Evolutionary conservation across 23 tunicate species (phyloP).

Genomic region (Styela clava): DNA sequence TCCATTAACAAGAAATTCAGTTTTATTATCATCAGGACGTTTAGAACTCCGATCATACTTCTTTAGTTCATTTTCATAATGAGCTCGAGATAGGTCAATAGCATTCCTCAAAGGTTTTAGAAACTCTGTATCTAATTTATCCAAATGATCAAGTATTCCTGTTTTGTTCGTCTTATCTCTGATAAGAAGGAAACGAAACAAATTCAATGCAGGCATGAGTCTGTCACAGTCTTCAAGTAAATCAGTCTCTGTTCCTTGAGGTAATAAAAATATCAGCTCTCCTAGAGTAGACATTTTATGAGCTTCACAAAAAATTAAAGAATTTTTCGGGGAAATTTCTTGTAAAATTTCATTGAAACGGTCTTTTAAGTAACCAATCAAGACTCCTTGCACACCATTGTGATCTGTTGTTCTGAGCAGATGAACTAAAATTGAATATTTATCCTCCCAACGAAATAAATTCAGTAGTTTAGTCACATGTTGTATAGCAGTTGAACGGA

Average conservation of each 20-base stretch:
- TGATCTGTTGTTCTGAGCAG: constrained; percentile 31
- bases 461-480: constrained; percentile 31
- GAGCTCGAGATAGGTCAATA: constrained; percentile 57
- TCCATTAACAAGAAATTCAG: constrained; percentile 37
- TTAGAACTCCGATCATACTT: constrained; percentile 3
- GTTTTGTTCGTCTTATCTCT: constrained; percentile 52
- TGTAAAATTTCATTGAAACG: constrained; percentile 43
- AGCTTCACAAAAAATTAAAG: constrained; percentile 2
- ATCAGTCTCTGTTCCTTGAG: constrained; percentile 69
- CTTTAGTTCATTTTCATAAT: constrained; percentile 52
- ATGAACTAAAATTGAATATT: constrained; percentile 24
- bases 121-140: constrained; percentile 18
- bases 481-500: background rate
- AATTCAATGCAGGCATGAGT: constrained; percentile 53
- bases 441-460: constrained; percentile 65
- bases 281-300: constrained; percentile 20
- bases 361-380: constrained; percentile 64
- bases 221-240: constrained; percentile 48
- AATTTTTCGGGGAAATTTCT: background rate
- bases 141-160: constrained; percentile 19
- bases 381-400: constrained; percentile 46
- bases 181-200: constrained; percentile 45
- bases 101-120: constrained; percentile 37
- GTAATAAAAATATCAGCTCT: constrained; percentile 30
- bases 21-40: background rate